Percentiles rank a stretch among this genome's conserved stretches.
Conservation (phyloP, 30 jellyfish, hydroid and myxozoan genomes). For the Hydra vulgaris region DNA sequence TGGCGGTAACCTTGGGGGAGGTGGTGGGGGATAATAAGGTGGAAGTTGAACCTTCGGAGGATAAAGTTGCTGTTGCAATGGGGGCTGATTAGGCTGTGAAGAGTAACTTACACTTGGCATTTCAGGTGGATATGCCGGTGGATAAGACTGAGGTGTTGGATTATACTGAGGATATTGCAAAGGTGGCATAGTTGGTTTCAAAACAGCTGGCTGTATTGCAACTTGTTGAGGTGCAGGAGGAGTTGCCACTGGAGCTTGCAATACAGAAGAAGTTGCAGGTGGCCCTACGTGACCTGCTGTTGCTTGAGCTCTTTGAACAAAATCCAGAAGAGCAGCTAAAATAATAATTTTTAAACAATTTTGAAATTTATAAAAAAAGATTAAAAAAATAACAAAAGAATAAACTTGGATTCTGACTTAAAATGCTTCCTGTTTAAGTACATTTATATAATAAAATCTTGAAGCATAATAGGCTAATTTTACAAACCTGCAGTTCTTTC, state of each 20-base stretch:
- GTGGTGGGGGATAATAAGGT: conserved; percentile 10
- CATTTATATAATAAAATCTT: no score
- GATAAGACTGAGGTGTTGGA: conserved; percentile 24
- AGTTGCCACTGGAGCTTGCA: neutral
- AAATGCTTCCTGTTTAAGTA: no score
- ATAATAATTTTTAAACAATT: neutral
- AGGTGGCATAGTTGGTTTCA: conserved; percentile 38
- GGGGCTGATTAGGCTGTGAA: conserved; percentile 35
- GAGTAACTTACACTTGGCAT: neutral
- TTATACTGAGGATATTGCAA: neutral
- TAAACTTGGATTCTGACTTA: no score
- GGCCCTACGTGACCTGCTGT: conserved; percentile 30
- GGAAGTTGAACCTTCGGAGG: conserved; percentile 16
- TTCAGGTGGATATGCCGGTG: conserved; percentile 19
- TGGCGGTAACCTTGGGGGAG: conserved; percentile 38
- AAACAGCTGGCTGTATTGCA: neutral
- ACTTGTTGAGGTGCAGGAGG: neutral
- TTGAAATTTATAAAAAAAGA: no score
- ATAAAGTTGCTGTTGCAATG: conserved; percentile 13
- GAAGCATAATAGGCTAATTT: neutral
- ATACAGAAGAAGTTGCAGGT: conserved; percentile 7
- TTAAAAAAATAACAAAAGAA: neutral
- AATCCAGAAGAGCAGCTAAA: conserved; percentile 26
- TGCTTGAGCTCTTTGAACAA: conserved; percentile 38
- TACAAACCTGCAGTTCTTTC: conserved; percentile 81